Evolutionary conservation across 2,888 invertebrate species (phyloP).

Genomic region (Punctoribates punctum): DNA sequence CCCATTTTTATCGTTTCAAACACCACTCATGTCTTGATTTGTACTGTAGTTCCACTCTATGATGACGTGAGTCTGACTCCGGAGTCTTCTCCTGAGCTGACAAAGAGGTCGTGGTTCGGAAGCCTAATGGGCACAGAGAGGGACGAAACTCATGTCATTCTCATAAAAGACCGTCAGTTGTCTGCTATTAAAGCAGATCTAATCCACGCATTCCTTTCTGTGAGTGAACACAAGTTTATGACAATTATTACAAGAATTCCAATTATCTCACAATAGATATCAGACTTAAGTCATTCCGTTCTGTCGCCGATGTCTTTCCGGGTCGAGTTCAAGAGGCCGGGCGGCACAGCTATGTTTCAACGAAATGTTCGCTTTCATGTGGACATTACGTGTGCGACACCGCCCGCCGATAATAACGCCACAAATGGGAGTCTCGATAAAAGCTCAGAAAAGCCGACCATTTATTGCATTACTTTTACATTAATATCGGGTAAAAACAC

Average conservation of each 20-base stretch:
- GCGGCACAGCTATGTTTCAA: constrained; percentile 92
- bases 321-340: constrained; percentile 90
- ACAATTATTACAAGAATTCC: not conserved
- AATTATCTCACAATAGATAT: constrained; percentile 65
- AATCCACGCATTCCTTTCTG: constrained; percentile 92
- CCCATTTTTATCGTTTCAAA: not conserved
- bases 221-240: constrained; percentile 4
- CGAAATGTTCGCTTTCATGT: constrained; percentile 89
- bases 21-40: not conserved
- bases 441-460: constrained; percentile 49
- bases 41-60: constrained; percentile 60
- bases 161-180: constrained; percentile 92
- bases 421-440: constrained; percentile 34
- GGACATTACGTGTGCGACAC: constrained; percentile 54
- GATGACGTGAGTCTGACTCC: constrained; percentile 91
- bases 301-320: constrained; percentile 95
- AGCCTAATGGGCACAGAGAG: constrained; percentile 92
- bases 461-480: constrained; percentile 92
- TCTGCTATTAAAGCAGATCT: constrained; percentile 97
- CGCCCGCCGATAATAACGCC: constrained; percentile 32
- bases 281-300: constrained; percentile 95
- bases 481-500: constrained; percentile 77
- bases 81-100: constrained; percentile 90
- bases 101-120: constrained; percentile 98
- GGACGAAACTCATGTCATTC: constrained; percentile 89